Percentiles rank a stretch among this genome's conserved stretches.
Conservation (phyloP, 2,888 invertebrate genomes). For the Marasmarcha lunaedactyla region DNA sequence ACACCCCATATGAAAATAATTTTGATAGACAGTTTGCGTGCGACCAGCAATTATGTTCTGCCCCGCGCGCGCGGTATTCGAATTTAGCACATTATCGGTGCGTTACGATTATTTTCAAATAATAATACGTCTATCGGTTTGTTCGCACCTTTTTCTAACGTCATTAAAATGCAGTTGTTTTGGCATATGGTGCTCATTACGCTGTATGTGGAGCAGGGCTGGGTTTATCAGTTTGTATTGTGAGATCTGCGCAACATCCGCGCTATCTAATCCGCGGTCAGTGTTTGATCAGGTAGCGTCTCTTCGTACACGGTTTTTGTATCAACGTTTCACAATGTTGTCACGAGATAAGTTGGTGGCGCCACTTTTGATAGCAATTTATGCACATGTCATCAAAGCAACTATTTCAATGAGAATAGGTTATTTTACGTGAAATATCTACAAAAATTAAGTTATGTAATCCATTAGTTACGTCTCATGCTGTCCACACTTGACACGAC, state of each 20-base stretch:
- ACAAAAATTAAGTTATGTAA: too few relatives aligned
- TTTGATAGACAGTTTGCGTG: constrained; percentile 69
- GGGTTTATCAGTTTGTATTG: constrained; percentile 1
- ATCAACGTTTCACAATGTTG: constrained; percentile 10
- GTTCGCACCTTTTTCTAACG: constrained; percentile 50
- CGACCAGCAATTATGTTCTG: constrained; percentile 49
- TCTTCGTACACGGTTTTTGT: constrained; percentile 36
- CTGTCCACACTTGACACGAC: too few relatives aligned
- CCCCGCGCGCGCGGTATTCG: constrained; percentile 36
- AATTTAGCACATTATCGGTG: constrained; percentile 65
- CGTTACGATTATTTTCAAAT: constrained; percentile 49
- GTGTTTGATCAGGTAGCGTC: constrained; percentile 36
- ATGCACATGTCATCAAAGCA: too few relatives aligned
- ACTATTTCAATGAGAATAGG: too few relatives aligned
- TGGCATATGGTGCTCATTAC: constrained; percentile 24
- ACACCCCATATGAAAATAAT: constrained; percentile 55
- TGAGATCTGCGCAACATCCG: constrained; percentile 36
- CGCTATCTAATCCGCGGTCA: constrained; percentile 66
- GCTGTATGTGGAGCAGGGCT: background rate
- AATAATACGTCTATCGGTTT: constrained; percentile 38
- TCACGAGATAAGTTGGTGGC: background rate
- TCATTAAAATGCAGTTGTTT: constrained; percentile 44
- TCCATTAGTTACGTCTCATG: too few relatives aligned
- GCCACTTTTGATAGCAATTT: too few relatives aligned
- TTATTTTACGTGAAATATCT: too few relatives aligned